These are phyloP conservation scores for Zapornia atra DNA, from an alignment of 2,113 vertebrate genomes.

Conservation along the genomic window DNA sequence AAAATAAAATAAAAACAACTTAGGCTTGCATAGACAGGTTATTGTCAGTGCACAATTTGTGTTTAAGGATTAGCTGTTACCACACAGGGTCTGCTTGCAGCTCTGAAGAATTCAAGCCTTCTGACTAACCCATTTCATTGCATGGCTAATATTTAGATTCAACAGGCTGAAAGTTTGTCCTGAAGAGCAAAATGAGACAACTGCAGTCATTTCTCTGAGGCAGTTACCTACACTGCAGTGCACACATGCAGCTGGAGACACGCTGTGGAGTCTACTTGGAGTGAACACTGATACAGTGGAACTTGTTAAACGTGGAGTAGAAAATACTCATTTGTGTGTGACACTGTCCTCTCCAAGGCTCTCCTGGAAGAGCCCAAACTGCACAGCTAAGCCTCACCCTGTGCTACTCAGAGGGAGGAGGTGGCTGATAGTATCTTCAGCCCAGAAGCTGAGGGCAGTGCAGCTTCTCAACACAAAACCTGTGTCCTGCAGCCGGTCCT, in stretches of 20 bases:
- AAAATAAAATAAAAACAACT: not conserved
- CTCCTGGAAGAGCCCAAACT: not conserved
- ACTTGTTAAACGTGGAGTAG: constrained; percentile 5
- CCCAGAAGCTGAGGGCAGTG: not conserved
- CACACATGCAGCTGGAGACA: constrained; percentile 43
- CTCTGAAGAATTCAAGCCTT: constrained; percentile 32
- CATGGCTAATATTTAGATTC: not conserved
- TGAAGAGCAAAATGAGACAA: constrained; percentile 40
- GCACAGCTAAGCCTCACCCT: not conserved
- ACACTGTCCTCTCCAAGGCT: not conserved
- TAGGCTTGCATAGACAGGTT: constrained; percentile 77
- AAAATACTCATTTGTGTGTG: not conserved
- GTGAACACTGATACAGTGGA: constrained; percentile 69
- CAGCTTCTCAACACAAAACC: not conserved
- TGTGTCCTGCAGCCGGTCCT: not conserved
- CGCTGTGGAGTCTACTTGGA: constrained; percentile 8
- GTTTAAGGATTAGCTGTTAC: constrained; percentile 47
- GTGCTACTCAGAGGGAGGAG: not conserved
- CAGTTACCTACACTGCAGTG: constrained; percentile 35
- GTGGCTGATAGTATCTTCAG: not conserved
- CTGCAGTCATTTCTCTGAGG: constrained; percentile 20
- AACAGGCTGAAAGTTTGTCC: constrained; percentile 46
- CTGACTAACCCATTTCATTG: not conserved
- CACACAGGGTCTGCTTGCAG: not conserved
- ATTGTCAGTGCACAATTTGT: constrained; percentile 48